phyloP scores from a whole-genome alignment of 2,888 invertebrate species.

The Mythimna impura region DNA sequence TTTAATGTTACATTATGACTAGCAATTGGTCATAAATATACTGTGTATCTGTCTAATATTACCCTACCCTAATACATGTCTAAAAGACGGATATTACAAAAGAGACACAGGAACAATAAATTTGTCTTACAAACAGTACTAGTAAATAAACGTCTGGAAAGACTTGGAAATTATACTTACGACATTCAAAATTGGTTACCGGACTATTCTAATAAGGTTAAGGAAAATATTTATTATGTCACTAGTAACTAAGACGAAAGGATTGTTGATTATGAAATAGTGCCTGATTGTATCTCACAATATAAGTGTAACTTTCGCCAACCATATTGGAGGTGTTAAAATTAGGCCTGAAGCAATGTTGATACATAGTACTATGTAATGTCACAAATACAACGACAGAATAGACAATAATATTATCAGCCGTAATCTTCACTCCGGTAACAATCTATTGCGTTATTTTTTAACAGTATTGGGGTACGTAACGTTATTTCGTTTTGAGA shows the following conservation, averaged over 20 bases:
- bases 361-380: background rate
- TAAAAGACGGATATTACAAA: slow-evolving; percentile 6
- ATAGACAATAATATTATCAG: slow-evolving; percentile 1
- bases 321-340: slow-evolving; percentile 26
- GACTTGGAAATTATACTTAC: background rate
- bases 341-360: slow-evolving; percentile 30
- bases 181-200: background rate
- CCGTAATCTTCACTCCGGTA: background rate
- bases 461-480: background rate
- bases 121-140: background rate
- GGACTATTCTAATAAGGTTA: background rate
- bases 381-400: background rate
- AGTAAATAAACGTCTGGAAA: background rate
- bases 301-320: slow-evolving; percentile 7
- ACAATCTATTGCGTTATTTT: slow-evolving; percentile 2
- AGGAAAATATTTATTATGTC: background rate
- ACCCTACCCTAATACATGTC: background rate
- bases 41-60: background rate
- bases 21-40: background rate
- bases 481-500: background rate
- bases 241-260: slow-evolving; percentile 5
- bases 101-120: slow-evolving; percentile 7
- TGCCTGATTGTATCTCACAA: slow-evolving; percentile 2
- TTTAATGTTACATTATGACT: background rate
- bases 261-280: slow-evolving; percentile 17